Percentiles rank a stretch among this genome's conserved stretches.
Evolutionary conservation across 2,888 invertebrate genomes (phyloP).

Genomic region (Chrysotoxum bicinctum): DNA sequence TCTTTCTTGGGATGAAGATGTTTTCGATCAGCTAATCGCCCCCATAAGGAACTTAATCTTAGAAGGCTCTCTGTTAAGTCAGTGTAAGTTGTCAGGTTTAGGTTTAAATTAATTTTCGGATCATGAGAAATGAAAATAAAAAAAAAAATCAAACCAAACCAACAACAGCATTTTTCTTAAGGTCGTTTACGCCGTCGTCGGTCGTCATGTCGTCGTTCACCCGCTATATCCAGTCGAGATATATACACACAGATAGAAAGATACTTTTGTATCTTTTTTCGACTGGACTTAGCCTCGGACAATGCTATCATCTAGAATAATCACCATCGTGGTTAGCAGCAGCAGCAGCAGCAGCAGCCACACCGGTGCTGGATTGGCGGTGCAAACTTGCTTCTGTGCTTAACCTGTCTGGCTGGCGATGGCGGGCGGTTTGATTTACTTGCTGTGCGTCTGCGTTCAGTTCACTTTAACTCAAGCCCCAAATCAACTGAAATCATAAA

Average conservation of each 20-base stretch:
- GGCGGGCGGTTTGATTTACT: slow-evolving; percentile 39
- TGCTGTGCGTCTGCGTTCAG: slow-evolving; percentile 9
- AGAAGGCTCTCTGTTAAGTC: not conserved
- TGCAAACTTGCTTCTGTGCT: slow-evolving; percentile 32
- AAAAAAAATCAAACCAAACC: not conserved
- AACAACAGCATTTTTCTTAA: slow-evolving; percentile 78
- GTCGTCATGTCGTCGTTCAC: slow-evolving; percentile 41
- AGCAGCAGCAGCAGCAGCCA: slow-evolving; percentile 20
- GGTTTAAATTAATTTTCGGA: not conserved
- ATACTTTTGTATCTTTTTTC: slow-evolving; percentile 17
- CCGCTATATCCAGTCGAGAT: slow-evolving; percentile 33
- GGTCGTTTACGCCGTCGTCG: slow-evolving; percentile 75
- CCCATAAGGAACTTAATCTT: slow-evolving; percentile 5
- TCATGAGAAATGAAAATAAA: not conserved
- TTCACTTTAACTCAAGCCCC: slow-evolving; percentile 31
- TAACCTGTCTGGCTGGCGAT: slow-evolving; percentile 1
- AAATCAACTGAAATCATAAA: slow-evolving; percentile 37
- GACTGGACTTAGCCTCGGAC: slow-evolving; percentile 33
- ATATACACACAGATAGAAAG: slow-evolving; percentile 8
- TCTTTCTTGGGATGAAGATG: slow-evolving; percentile 29
- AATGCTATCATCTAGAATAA: slow-evolving; percentile 61
- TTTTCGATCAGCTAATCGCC: slow-evolving; percentile 13
- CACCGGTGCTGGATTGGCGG: slow-evolving; percentile 12
- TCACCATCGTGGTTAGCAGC: slow-evolving; percentile 52
- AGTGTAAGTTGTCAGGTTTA: slow-evolving; percentile 31